Base-by-base conservation (phyloP, 2,888 invertebrate genomes). In the Acanthacorydalis orientalis region DNA sequence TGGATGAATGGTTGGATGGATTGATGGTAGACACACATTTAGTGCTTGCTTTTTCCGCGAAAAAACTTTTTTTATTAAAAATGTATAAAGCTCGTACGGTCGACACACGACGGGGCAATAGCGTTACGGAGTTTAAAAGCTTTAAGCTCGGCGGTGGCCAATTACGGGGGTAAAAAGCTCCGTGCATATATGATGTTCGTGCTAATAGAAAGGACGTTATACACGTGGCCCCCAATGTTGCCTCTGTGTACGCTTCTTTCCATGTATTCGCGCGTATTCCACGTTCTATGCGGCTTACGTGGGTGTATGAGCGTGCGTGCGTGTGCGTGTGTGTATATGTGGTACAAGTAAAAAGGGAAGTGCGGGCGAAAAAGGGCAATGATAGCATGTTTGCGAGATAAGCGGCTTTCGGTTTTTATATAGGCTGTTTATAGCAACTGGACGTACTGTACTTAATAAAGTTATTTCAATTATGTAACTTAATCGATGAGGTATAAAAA, bases 81-180 rank as follows among this genome's bases (percentile, higher is more conserved):
- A 63, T 64, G 64, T 63, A 64, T 64, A 64, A 65, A 64, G 63
- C 61, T 60, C 57, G 60, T 23, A 23, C 23, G 23, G 23, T 23
- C 23, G 23, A 23, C 23, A 23, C 23, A 23, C 23, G 23, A 23
- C 23, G 23, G 63, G 63, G 62, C 60, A 60, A 57, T 57, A 56
- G 64, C 61, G 59, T 63, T 63, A 61, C 61, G 56, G 58, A 55
- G 58, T 60, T 64, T 66, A 66, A 66, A 65, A 67, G 67, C 67
- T 65, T 61, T 64, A 65, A 65, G 65, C 64, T 47, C 47, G 23
- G 62, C 62, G 61, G 64, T 64, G 65, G 64, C 64, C 67, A 66
- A 67, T 67, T 64, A 64, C 61, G 57, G 59, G 53, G 58, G 62
- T 64, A 63, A 64, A 64, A 64, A 64, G 64, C 63, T 51, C 47